phyloP scores from a whole-genome alignment of 2,888 invertebrate genomes.

The Noctua janthina region DNA sequence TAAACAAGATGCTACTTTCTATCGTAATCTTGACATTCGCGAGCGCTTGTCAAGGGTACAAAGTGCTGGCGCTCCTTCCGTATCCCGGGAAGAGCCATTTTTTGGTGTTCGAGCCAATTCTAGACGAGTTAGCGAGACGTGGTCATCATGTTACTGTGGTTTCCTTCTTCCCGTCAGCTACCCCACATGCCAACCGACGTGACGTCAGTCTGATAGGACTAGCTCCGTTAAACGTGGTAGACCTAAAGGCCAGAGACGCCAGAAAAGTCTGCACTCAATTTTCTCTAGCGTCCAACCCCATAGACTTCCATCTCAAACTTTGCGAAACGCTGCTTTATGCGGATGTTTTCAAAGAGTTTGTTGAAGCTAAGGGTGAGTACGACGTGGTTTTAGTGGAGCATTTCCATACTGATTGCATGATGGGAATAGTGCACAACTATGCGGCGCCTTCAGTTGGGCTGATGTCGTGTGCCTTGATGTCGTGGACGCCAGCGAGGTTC shows the following conservation, averaged over 20 bases:
- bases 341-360: constrained; percentile 74
- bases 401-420: constrained; percentile 87
- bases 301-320: constrained; percentile 66
- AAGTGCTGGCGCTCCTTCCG: constrained; percentile 83
- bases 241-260: constrained; percentile 62
- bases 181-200: constrained; percentile 66
- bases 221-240: constrained; percentile 69
- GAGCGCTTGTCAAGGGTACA: constrained; percentile 66
- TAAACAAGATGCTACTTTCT: constrained; percentile 49
- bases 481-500: constrained; percentile 80
- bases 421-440: constrained; percentile 83
- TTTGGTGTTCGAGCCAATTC: constrained; percentile 84
- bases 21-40: constrained; percentile 58
- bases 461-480: constrained; percentile 80
- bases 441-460: constrained; percentile 82
- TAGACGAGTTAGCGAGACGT: constrained; percentile 80
- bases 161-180: constrained; percentile 81
- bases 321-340: constrained; percentile 76
- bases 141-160: constrained; percentile 87
- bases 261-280: constrained; percentile 63
- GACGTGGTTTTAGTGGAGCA: constrained; percentile 87
- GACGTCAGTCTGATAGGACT: constrained; percentile 76
- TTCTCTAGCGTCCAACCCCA: constrained; percentile 60
- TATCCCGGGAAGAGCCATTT: constrained; percentile 88
- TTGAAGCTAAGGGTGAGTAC: constrained; percentile 77